Evolutionary conservation across 2,113 vertebrate species (phyloP), one percentile per base, ranked within the genome.

Genomic region (Nanorana parkeri): DNA sequence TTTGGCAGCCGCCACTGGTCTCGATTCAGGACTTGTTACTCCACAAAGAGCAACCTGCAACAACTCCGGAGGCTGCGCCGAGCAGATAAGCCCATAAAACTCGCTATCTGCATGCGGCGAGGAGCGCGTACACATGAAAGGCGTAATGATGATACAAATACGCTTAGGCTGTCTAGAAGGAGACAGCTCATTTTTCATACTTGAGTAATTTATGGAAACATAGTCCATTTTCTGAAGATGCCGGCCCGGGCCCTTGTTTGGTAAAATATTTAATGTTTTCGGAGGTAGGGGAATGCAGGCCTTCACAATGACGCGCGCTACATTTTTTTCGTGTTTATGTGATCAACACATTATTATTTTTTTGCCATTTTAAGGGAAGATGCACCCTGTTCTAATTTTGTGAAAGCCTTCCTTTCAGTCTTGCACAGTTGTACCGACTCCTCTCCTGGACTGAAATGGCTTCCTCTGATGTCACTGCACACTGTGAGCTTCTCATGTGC

Each of bases 101-200:
- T 47, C 24, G 52, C 80, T 83, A 83, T 83, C 80, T 75, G 63
- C 80, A 68, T 56, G 58, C 71, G 17, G 71, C 11, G 71, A 67
- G 64, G 29, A 67, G 64, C 11, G 63, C 64, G 72, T 54, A 68
- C 80, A 83, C 80, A 83, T 83, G 80, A 83, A 83, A 83, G 63
- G 63, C 71, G 28, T 68, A 72, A 83, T 83, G 68, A 83, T 83
- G 80, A 83, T 83, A 83, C 71, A 74, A 83, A 83, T 75, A 83
- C 65, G 80, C 80, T 83, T 23, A 67, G 80, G 29, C 80, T 83
- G 80, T 76, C 80, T 83, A 64, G 71, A 26, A 60, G 52, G 19
- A 68, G 80, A 83, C 80, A 83, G 80, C 80, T 83, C 80, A 83
- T 83, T 83, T 83, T 83, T 83, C 80, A 83, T 83, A 83, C 80